These are phyloP conservation scores for Portunus trituberculatus DNA, from an alignment of 1,140 invertebrate species.

Conservation along the genomic window DNA sequence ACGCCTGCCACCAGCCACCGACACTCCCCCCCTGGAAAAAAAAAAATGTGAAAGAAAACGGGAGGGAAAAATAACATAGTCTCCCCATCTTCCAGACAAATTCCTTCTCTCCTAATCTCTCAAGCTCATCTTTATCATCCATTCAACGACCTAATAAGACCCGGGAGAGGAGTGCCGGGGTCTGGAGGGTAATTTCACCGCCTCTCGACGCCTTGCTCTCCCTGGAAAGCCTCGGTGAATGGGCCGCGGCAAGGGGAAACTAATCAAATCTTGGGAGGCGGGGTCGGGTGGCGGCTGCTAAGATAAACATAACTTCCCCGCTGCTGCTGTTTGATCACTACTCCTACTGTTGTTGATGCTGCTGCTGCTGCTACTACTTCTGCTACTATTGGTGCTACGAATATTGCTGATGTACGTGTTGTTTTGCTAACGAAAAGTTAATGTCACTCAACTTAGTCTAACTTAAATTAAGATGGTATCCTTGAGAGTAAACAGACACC, in stretches of 20 bases:
- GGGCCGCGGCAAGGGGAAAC: neutral
- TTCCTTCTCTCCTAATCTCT: neutral
- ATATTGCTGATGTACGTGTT: too few species aligned
- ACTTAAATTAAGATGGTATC: too few species aligned
- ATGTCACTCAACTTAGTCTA: too few species aligned
- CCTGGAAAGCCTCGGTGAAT: neutral
- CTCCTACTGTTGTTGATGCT: neutral
- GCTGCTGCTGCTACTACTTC: too few species aligned
- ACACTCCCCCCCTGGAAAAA: too few species aligned
- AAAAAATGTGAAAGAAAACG: neutral
- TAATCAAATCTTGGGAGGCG: constrained; percentile 2
- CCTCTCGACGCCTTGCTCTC: neutral
- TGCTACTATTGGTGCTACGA: too few species aligned
- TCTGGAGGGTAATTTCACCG: neutral
- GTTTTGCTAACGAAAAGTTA: too few species aligned
- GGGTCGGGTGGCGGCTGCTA: neutral
- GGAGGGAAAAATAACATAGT: neutral
- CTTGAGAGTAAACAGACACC: too few species aligned
- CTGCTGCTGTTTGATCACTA: neutral
- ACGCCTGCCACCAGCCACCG: too few species aligned
- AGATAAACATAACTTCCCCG: neutral
- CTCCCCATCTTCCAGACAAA: neutral
- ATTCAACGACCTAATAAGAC: neutral
- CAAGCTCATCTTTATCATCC: constrained; percentile 10
- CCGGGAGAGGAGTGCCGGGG: neutral